These are phyloP conservation scores for Chaitophorus viminalis DNA, from an alignment of 2,888 invertebrate genomes.

Conservation along the genomic window DNA sequence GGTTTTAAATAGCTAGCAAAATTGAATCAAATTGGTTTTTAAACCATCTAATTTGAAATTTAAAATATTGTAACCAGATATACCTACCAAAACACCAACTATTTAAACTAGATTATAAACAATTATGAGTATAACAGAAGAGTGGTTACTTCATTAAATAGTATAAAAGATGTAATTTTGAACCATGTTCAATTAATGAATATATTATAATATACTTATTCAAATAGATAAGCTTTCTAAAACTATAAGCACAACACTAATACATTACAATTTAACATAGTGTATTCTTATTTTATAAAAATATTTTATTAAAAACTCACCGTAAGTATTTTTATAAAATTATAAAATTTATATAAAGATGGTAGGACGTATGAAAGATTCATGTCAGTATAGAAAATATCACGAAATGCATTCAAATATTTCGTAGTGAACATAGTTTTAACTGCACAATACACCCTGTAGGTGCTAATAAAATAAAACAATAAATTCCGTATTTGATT, in stretches of 20 bases:
- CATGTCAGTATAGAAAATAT: not conserved
- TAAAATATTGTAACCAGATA: not conserved
- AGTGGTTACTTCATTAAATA: not conserved
- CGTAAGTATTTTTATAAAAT: not conserved
- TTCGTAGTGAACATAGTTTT: not conserved
- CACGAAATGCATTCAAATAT: not conserved
- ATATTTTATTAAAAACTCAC: not conserved
- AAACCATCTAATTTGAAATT: not conserved
- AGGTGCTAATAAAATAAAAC: not conserved
- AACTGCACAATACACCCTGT: not conserved
- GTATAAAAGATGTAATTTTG: not conserved
- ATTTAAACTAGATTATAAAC: not conserved
- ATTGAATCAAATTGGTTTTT: not conserved
- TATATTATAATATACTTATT: no score
- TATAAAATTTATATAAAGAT: not conserved
- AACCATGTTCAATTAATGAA: not conserved
- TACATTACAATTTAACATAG: not conserved
- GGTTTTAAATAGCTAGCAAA: no score
- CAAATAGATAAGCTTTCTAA: not conserved
- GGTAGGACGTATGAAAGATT: not conserved
- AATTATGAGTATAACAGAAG: not conserved
- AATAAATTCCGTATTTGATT: not conserved
- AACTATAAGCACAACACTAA: not conserved
- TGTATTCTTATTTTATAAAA: no score
- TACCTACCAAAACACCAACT: not conserved